phyloP scores from a whole-genome alignment of 1,140 invertebrate genomes.

The Drosophila tani region DNA sequence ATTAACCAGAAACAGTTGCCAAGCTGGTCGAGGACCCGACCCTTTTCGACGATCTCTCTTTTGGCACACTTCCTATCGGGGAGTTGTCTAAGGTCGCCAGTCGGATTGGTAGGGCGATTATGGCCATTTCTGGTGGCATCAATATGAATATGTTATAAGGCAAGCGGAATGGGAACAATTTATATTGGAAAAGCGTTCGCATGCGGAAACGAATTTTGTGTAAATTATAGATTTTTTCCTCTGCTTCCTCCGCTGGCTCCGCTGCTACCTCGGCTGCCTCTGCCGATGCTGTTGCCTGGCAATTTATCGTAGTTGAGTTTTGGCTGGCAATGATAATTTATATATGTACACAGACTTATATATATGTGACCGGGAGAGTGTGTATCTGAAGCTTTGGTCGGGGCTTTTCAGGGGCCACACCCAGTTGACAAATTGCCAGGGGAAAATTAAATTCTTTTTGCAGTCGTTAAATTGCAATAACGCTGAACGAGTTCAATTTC shows the following conservation, averaged over 20 bases:
- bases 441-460: slow-evolving; percentile 45
- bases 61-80: slow-evolving; percentile 65
- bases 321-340: slow-evolving; percentile 78
- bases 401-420: slow-evolving; percentile 46
- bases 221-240: slow-evolving; percentile 78
- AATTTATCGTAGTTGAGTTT: slow-evolving; percentile 80
- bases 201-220: slow-evolving; percentile 79
- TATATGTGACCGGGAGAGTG: slow-evolving; percentile 11
- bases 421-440: slow-evolving; percentile 78
- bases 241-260: slow-evolving; percentile 32
- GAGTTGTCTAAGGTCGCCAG: slow-evolving; percentile 34
- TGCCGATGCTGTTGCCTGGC: slow-evolving; percentile 59
- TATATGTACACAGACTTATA: slow-evolving; percentile 35
- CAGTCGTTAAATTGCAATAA: slow-evolving; percentile 50
- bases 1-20: slow-evolving; percentile 67
- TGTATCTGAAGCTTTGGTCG: slow-evolving; percentile 20
- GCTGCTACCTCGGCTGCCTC: slow-evolving; percentile 1
- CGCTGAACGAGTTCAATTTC: slow-evolving; percentile 7
- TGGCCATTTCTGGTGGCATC: slow-evolving; percentile 65
- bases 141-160: slow-evolving; percentile 59
- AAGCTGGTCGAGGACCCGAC: slow-evolving; percentile 20
- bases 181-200: slow-evolving; percentile 58
- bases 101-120: slow-evolving; percentile 45
- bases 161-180: slow-evolving; percentile 45
- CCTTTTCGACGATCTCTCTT: slow-evolving; percentile 12